Conservation (phyloP, 1,140 invertebrate species). For the Tribolium madens region DNA sequence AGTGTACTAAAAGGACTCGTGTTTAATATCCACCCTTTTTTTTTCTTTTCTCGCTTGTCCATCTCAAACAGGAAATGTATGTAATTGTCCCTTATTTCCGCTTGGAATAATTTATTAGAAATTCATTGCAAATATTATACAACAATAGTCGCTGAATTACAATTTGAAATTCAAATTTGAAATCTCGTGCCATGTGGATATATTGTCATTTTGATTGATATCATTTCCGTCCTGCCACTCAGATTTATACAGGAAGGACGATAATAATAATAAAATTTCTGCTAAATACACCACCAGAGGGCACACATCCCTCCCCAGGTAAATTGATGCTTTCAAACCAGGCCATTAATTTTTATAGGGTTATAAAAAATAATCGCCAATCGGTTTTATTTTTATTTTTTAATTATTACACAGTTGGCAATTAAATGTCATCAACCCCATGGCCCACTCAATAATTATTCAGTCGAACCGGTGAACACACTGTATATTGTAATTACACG, state of each 20-base stretch:
- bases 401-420: no score
- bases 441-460: background rate
- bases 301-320: background rate
- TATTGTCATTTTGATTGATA: conserved; percentile 34
- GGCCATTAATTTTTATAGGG: background rate
- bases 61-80: conserved; percentile 18
- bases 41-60: background rate
- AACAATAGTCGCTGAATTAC: conserved; percentile 16
- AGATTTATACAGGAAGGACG: conserved; percentile 13
- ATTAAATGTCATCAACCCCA: background rate
- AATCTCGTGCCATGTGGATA: conserved; percentile 28
- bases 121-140: conserved; percentile 35
- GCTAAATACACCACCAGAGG: background rate
- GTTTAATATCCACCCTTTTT: conserved; percentile 6
- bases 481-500: background rate
- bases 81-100: conserved; percentile 25
- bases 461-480: background rate
- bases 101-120: conserved; percentile 23
- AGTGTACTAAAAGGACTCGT: conserved; percentile 24
- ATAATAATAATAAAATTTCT: background rate
- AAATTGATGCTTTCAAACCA: background rate
- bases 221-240: conserved; percentile 5
- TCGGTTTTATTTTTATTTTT: background rate
- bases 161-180: conserved; percentile 32
- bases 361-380: background rate